Percentiles rank a stretch among this genome's conserved stretches.
phyloP scores from a whole-genome alignment of 30 jellyfish, hydroid and myxozoan species.

The Hydra vulgaris region DNA sequence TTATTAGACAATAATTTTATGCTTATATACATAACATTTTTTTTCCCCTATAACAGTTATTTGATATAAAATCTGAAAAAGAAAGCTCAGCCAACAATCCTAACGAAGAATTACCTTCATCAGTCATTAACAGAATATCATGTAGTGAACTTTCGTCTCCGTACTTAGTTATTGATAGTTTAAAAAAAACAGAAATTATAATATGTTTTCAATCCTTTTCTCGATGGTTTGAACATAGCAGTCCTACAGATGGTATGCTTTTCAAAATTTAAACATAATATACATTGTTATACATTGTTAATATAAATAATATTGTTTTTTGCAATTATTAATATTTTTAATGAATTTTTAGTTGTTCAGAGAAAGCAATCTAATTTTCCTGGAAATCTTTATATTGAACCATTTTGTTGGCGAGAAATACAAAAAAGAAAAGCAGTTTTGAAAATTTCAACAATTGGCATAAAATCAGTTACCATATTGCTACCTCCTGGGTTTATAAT shows the following conservation, averaged over 20 bases:
- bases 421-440: constrained; percentile 52
- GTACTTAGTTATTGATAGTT: constrained; percentile 64
- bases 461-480: constrained; percentile 63
- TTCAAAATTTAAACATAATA: background rate
- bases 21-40: background rate
- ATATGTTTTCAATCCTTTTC: constrained; percentile 69
- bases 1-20: too few species aligned
- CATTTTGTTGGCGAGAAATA: constrained; percentile 71
- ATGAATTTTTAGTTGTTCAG: background rate
- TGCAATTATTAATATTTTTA: too few species aligned
- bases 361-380: constrained; percentile 21
- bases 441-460: constrained; percentile 73
- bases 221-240: constrained; percentile 79
- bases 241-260: background rate
- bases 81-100: background rate
- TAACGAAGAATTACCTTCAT: constrained; percentile 16
- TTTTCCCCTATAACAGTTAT: background rate
- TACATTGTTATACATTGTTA: too few species aligned
- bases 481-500: constrained; percentile 79
- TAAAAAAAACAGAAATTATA: constrained; percentile 53
- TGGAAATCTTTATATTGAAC: constrained; percentile 57
- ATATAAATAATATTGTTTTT: too few species aligned
- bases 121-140: constrained; percentile 35
- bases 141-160: constrained; percentile 27
- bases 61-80: background rate